phyloP scores from a whole-genome alignment of 2,797 vertebrate species.

The Sparidentex hasta region DNA sequence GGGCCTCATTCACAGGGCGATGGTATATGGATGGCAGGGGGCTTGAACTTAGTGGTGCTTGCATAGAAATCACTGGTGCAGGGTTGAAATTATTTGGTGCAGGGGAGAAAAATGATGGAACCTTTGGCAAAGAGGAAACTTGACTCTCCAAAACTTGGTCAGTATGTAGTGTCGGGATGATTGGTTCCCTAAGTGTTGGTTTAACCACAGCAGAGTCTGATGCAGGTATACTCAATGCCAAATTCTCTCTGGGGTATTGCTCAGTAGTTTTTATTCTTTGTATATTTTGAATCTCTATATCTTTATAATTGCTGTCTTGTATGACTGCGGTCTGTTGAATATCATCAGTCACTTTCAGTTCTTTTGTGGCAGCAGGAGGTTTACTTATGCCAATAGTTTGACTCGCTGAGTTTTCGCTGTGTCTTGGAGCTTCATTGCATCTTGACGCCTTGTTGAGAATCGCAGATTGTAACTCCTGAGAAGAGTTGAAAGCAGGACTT shows the following conservation, averaged over 20 bases:
- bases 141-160: constrained; percentile 52
- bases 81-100: constrained; percentile 53
- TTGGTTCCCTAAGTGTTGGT: constrained; percentile 35
- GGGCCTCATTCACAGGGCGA: constrained; percentile 70
- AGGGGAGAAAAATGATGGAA: constrained; percentile 66
- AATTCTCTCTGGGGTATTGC: constrained; percentile 49
- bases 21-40: constrained; percentile 26
- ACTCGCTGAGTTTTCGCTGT: constrained; percentile 36
- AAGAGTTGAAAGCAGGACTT: constrained; percentile 64
- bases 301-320: constrained; percentile 42
- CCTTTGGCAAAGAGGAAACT: constrained; percentile 60
- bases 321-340: constrained; percentile 32
- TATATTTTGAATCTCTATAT: constrained; percentile 50
- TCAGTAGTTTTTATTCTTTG: constrained; percentile 48
- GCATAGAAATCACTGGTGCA: constrained; percentile 24
- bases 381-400: constrained; percentile 32
- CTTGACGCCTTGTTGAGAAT: constrained; percentile 30
- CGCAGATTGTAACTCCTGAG: constrained; percentile 52
- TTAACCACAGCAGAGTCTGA: constrained; percentile 32
- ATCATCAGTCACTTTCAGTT: constrained; percentile 35
- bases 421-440: constrained; percentile 11
- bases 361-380: constrained; percentile 31
- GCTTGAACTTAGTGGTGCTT: constrained; percentile 52
- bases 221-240: constrained; percentile 18
- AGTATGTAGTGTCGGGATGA: constrained; percentile 48